These are phyloP conservation scores for Macrotis lagotis DNA, from an alignment of 2,113 vertebrate species.

Conservation along the genomic window DNA sequence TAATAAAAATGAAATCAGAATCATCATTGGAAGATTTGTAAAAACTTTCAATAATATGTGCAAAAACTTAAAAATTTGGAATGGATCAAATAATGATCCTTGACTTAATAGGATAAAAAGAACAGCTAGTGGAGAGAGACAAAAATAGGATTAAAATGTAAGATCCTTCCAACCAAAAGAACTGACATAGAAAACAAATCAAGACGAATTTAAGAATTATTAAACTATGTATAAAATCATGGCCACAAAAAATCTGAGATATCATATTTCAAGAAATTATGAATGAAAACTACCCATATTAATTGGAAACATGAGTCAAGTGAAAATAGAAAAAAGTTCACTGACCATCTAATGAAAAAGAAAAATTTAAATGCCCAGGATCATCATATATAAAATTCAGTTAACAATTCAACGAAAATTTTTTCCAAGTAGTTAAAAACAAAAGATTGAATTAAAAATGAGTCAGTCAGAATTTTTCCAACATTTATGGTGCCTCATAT, in stretches of 20 bases:
- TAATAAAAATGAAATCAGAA: neutral
- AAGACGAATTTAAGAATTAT: neutral
- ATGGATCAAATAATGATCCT: neutral
- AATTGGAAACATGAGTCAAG: neutral
- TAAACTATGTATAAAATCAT: neutral
- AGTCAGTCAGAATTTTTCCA: neutral
- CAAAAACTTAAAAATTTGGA: neutral
- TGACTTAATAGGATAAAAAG: neutral
- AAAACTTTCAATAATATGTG: neutral
- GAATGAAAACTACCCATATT: neutral
- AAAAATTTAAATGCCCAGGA: neutral
- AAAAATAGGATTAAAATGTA: neutral
- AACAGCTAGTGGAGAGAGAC: neutral
- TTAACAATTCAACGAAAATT: neutral
- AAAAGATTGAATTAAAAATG: neutral
- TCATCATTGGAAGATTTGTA: neutral
- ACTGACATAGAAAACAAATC: neutral
- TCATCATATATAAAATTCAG: neutral
- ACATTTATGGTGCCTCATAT: neutral
- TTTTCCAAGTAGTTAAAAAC: neutral
- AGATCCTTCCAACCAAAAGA: neutral
- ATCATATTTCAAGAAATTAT: neutral
- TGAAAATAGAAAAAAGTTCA: neutral
- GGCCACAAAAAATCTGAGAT: neutral
- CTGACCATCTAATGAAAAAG: neutral